Base-by-base conservation (phyloP, 2,888 invertebrate species). In the Idaea dimidiata region DNA sequence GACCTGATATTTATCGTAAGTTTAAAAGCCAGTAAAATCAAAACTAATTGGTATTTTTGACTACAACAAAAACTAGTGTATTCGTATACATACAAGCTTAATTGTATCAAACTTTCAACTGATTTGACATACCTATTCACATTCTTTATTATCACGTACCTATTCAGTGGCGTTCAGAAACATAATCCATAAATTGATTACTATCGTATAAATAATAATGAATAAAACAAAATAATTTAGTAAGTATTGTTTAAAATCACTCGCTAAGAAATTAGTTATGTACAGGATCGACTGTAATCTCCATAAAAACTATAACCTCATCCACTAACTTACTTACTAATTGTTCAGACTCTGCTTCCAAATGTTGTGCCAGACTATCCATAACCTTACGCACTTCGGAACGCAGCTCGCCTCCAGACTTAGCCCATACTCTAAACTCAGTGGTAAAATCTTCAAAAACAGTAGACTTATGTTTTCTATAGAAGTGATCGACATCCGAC, bases 401-500 rank as follows among this genome's bases (percentile, higher is more conserved):
- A 31, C 16, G 31, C 10, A 24, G 57, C 16, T 57, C 5, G 24
- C 17, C 6, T 17, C 8, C 7, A 43, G 43, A 43, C 43, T 43
- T 43, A 8, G 43, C 8, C 43, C 43, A 43, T 43, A 14, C 43
- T 8, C 14, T 43, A 43, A 43, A 43, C 43, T 43, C 43, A 43
- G 43, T 57, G 61, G 6, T 0, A 54, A 31, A 16, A 55, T 57
- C 16, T 24, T 59, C 14, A 66, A n/a, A 16, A 60, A 24, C 14
- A 57, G 17, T 18, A 17, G 17, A 18, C 18, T 18, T 57, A 14
- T 17, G 57, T 17, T 43, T 54, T 16, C 18, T 54, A 7, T 54
- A 17, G 56, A 85, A 73, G 58, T 84, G 79, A 66, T 90, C 89
- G 75, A 90, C 71, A 65, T 90, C 89, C 5, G 89, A 88, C 6